Percentiles rank a stretch among this genome's conserved stretches.
phyloP scores from a whole-genome alignment of 2,888 invertebrate species.

The Ophion ellenae region DNA sequence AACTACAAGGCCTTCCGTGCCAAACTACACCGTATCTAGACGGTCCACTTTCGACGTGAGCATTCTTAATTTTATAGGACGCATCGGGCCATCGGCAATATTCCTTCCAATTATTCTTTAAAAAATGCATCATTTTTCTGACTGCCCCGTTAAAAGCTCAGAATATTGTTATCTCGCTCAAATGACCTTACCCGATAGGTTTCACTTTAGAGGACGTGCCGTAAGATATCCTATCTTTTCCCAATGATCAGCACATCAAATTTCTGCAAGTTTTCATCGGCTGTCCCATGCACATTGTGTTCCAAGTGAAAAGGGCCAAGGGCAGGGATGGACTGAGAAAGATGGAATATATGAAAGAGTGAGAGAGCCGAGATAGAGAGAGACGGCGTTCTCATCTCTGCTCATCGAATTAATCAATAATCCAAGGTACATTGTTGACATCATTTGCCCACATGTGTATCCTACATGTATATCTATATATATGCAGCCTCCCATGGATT shows the following conservation, averaged over 20 bases:
- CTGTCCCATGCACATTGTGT: constrained; percentile 29
- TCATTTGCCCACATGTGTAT: constrained; percentile 47
- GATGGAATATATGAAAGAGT: constrained; percentile 3
- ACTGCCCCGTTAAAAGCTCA: too few species aligned
- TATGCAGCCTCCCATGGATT: neutral
- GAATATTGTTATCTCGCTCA: too few species aligned
- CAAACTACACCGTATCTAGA: too few species aligned
- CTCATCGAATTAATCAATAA: constrained; percentile 62
- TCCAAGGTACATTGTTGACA: constrained; percentile 65
- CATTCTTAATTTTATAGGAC: too few species aligned
- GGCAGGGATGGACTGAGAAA: constrained; percentile 19
- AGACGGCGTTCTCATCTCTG: constrained; percentile 56
- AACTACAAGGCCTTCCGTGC: too few species aligned
- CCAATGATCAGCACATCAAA: neutral
- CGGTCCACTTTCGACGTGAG: too few species aligned
- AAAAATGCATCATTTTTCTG: too few species aligned
- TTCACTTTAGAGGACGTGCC: too few species aligned
- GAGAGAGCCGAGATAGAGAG: constrained; percentile 28
- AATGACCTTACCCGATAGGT: too few species aligned
- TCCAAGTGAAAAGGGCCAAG: constrained; percentile 52
- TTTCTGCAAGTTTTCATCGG: neutral
- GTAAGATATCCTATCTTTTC: neutral
- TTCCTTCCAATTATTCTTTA: too few species aligned
- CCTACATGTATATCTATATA: neutral
- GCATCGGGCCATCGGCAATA: too few species aligned